phyloP scores from a whole-genome alignment of 2,113 vertebrate genomes.

The Oenanthe melanoleuca region DNA sequence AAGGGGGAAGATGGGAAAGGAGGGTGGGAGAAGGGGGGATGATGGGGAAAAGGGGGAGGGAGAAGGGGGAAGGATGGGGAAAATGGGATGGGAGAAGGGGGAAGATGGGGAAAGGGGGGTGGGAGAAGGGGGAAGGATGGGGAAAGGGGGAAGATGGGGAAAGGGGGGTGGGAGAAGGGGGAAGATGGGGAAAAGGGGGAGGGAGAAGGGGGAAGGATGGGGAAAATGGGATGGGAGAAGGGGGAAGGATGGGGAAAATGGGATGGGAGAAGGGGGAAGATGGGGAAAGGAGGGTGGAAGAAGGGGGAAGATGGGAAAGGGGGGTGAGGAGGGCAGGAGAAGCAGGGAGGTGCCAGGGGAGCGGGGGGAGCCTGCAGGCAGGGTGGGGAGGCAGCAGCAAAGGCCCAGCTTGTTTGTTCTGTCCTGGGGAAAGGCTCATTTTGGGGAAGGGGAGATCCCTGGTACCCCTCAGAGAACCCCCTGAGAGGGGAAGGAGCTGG shows the following conservation, averaged over 20 bases:
- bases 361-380: neutral
- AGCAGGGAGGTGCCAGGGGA: neutral
- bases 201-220: too few relatives aligned
- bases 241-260: neutral
- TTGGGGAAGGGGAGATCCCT: neutral
- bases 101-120: neutral
- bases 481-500: neutral
- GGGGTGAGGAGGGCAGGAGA: neutral
- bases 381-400: neutral
- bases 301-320: too few relatives aligned
- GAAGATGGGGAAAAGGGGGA: fast-evolving
- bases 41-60: too few relatives aligned
- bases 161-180: too few relatives aligned
- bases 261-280: neutral
- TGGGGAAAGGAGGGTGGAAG: too few relatives aligned
- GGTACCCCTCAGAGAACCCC: neutral
- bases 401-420: neutral
- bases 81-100: neutral
- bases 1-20: too few relatives aligned
- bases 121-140: neutral
- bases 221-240: too few relatives aligned
- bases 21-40: neutral
- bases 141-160: neutral
- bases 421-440: neutral
- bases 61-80: neutral